Evolutionary conservation across 2,888 invertebrate genomes (phyloP).

Genomic region (Linyphia triangularis): DNA sequence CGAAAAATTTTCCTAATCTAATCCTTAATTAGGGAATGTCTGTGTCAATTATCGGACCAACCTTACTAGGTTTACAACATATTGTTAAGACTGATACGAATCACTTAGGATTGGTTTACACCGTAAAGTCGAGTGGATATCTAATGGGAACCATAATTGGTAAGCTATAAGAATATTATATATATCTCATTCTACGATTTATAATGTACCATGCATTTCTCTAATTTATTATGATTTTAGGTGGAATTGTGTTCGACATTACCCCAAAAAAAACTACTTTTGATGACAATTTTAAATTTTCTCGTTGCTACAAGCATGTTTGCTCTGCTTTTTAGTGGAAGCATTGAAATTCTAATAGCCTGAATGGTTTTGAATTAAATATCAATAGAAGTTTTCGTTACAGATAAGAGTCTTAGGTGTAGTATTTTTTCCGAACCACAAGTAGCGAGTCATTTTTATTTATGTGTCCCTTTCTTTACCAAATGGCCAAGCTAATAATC

Average conservation of each 20-base stretch:
- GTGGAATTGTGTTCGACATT: constrained; percentile 73
- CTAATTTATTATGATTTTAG: constrained; percentile 76
- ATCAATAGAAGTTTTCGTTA: constrained; percentile 78
- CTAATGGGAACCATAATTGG: constrained; percentile 58
- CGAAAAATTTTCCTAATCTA: no score
- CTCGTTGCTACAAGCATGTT: constrained; percentile 37
- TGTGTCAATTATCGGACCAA: constrained; percentile 53
- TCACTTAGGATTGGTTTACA: constrained; percentile 56
- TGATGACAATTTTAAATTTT: constrained; percentile 26
- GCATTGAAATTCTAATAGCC: constrained; percentile 75
- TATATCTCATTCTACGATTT: no score
- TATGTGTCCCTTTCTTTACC: no score
- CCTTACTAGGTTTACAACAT: constrained; percentile 47
- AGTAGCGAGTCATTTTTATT: no score
- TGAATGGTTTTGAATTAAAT: constrained; percentile 81
- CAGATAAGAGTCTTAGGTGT: constrained; percentile 77
- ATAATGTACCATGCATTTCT: no score
- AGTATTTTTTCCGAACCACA: no score
- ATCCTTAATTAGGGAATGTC: constrained; percentile 46
- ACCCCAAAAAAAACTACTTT: constrained; percentile 36
- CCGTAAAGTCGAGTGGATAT: constrained; percentile 53
- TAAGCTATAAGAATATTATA: background rate
- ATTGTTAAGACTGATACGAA: constrained; percentile 52
- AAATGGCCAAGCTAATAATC: no score
- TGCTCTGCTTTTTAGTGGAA: constrained; percentile 62